A percentile compares a stretch with the other conserved stretches of the same genome.
These are phyloP conservation scores for Steinernema hermaphroditum DNA, from an alignment of 2,888 invertebrate genomes.

Conservation along the genomic window DNA sequence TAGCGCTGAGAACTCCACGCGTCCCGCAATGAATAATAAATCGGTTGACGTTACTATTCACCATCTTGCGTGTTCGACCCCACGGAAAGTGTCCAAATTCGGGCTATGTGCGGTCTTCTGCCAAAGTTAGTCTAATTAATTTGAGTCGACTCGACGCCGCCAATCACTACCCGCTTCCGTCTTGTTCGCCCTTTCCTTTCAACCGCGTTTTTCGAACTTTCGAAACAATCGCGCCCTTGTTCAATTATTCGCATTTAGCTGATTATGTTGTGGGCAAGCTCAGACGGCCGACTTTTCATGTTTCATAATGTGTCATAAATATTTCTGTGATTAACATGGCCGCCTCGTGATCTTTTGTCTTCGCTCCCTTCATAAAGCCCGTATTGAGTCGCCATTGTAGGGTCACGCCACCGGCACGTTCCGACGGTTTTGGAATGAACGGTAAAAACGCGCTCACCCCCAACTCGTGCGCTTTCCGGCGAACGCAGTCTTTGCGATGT, in stretches of 20 bases:
- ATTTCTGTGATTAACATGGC: not conserved
- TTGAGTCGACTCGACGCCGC: not conserved
- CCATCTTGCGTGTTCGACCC: not conserved
- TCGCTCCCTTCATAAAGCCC: no score
- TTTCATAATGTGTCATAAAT: not conserved
- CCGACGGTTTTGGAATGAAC: no score
- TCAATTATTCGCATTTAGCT: not conserved
- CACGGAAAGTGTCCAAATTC: not conserved
- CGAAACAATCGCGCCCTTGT: not conserved
- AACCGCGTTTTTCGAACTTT: not conserved
- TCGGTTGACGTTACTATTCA: not conserved
- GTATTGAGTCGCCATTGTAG: no score
- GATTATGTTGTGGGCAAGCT: conserved; percentile 7
- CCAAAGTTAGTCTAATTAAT: conserved; percentile 8
- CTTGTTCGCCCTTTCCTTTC: not conserved
- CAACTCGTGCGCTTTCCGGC: conserved; percentile 43
- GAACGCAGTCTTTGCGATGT: conserved; percentile 59
- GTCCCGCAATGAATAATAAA: conserved; percentile 10
- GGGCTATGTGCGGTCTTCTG: not conserved
- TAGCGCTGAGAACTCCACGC: not conserved
- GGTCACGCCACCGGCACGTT: no score
- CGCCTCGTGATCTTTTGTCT: no score
- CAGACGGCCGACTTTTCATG: not conserved
- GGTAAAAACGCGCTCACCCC: not conserved
- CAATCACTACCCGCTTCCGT: conserved; percentile 14